Evolutionary conservation across 2,113 vertebrate species (phyloP).

Genomic region (Strix aluco): DNA sequence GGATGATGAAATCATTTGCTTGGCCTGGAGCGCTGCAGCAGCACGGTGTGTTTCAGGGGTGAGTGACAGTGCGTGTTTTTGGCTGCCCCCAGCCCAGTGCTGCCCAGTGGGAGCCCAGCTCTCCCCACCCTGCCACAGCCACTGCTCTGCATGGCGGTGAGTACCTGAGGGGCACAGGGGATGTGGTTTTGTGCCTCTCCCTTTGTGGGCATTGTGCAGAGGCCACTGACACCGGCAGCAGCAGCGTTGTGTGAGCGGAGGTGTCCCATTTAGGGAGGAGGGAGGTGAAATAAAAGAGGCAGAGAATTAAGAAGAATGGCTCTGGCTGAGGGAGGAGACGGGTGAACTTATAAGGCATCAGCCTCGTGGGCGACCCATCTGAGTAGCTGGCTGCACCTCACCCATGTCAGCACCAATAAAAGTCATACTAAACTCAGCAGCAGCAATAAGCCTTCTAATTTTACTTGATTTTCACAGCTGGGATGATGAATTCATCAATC

Average conservation of each 20-base stretch:
- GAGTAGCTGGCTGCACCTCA: not conserved
- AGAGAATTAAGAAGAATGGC: not conserved
- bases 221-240: accelerated
- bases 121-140: not conserved
- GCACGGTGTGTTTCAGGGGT: accelerated
- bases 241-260: not conserved
- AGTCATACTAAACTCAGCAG: not conserved
- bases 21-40: not conserved
- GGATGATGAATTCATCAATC: not conserved
- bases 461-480: constrained; percentile 6
- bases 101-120: not conserved
- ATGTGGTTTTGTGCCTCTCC: not conserved
- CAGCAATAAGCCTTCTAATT: not conserved
- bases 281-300: not conserved
- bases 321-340: not conserved
- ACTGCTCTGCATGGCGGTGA: accelerated
- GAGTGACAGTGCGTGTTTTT: accelerated
- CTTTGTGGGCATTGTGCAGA: accelerated
- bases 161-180: accelerated
- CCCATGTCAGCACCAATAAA: not conserved
- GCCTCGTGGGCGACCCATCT: accelerated
- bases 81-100: not conserved
- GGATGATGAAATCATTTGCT: not conserved
- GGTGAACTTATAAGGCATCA: not conserved
- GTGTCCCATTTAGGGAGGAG: not conserved